Base-by-base conservation (phyloP, 1,140 invertebrate species). In the Lepeophtheirus salmonis region DNA sequence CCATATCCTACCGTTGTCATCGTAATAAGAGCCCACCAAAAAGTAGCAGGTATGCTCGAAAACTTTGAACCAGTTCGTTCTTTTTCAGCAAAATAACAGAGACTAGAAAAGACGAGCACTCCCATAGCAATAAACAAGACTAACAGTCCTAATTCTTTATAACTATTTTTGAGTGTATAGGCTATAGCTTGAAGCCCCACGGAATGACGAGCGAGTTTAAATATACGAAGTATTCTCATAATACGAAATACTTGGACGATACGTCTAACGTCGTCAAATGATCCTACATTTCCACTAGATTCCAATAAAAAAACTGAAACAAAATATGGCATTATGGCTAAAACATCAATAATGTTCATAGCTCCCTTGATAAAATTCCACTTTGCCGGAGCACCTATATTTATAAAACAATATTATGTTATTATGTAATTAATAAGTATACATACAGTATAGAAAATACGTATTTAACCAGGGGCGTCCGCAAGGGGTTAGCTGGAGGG, bases 311-410 rank as follows among this genome's bases (percentile, higher is more conserved):
- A 90, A 66, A 96, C 77, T 64, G 89, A 94, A 67, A 97, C 85
- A 77, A 88, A 99, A 78, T 97, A 99, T 66, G 95, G 95, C 73
- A 97, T 75, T 75, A 98, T 99, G 71, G 95, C 94, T 74, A 98
- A 76, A 68, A 98, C 79, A 77, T 98, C 95, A 72, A 98, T 98
- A 64, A 98, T 83, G 74, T 99, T 98, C 67, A 99, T 80, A 71
- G 89, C 89, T 68, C 92, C 91, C 73, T 97, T 97, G 78, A 97
- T 96, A 77, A 99, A 99, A 73, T 97, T 96, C 89, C 94, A 96
- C 73, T 97, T 97, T 77, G 96, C 87, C 65, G 95, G 95, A 64
- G 92, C 94, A 62, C 94, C 92, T 78, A 88, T 89, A 96, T 41
- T 41, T 41, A 41, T 6, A 41, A 41, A 10, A n/a, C n/a, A 41